phyloP scores from a whole-genome alignment of 1,140 invertebrate genomes.

The Vollenhovia emeryi region DNA sequence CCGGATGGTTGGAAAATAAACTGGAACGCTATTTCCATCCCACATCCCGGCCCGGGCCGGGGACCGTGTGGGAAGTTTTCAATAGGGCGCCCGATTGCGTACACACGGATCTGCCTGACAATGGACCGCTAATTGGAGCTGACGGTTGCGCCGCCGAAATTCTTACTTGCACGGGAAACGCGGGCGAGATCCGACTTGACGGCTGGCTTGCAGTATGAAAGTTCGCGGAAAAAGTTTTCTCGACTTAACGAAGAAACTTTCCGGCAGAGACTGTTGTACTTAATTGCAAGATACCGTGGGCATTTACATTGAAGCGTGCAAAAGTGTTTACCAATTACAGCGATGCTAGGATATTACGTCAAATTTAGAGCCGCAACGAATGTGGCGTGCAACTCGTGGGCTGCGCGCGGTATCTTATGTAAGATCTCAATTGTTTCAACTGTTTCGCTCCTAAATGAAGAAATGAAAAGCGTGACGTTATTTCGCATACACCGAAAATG shows the following conservation, averaged over 20 bases:
- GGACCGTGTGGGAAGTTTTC: conserved; percentile 21
- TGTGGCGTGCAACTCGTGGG: no score
- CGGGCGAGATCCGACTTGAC: not conserved
- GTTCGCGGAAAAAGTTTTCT: conserved; percentile 33
- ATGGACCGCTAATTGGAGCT: conserved; percentile 43
- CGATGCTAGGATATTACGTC: no score
- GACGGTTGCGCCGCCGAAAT: conserved; percentile 22
- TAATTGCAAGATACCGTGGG: no score
- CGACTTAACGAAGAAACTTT: conserved; percentile 57
- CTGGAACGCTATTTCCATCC: conserved; percentile 32
- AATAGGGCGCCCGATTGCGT: conserved; percentile 36
- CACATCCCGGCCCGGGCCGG: not conserved
- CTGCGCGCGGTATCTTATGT: no score
- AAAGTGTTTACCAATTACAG: no score
- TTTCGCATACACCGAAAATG: not conserved
- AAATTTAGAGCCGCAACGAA: no score
- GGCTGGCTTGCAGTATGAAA: not conserved
- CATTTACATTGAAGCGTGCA: no score
- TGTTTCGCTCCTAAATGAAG: not conserved
- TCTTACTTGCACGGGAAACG: conserved; percentile 12
- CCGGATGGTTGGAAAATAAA: conserved; percentile 54
- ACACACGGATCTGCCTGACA: conserved; percentile 27
- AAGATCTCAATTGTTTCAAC: not conserved
- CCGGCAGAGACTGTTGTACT: not conserved
- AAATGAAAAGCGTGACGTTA: not conserved